Percentiles rank a stretch among this genome's conserved stretches.
Conservation (phyloP, 2,797 vertebrate species). For the Alectoris magna region DNA sequence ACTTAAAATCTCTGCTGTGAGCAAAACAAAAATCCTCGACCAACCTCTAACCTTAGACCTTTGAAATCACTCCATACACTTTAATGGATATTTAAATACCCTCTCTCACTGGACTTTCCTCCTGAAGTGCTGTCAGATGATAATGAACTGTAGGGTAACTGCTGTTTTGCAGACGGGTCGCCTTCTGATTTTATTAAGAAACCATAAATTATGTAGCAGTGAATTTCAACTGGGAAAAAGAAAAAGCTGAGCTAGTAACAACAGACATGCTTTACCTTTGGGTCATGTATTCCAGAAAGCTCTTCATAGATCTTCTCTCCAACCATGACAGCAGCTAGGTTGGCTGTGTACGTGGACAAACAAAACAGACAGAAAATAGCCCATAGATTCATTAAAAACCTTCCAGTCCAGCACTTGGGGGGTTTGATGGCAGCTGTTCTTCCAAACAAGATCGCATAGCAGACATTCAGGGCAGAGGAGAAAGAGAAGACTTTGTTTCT, state of each 20-base stretch:
- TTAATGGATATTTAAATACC: not conserved
- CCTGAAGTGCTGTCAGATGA: not conserved
- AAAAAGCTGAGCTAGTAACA: conserved; percentile 32
- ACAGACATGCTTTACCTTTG: conserved; percentile 87
- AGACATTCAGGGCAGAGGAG: conserved; percentile 96
- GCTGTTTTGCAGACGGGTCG: not conserved
- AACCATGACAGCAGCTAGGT: conserved; percentile 98
- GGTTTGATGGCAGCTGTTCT: conserved; percentile 96
- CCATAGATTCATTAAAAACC: conserved; percentile 99
- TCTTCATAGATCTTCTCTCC: conserved; percentile 98
- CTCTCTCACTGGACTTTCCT: not conserved
- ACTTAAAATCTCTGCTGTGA: not conserved
- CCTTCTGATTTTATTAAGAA: conserved; percentile 5
- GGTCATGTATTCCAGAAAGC: conserved; percentile 97
- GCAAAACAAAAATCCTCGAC: not conserved
- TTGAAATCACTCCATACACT: not conserved
- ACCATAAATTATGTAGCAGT: not conserved
- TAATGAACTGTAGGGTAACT: not conserved
- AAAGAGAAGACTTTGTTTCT: conserved; percentile 95
- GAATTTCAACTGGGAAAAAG: not conserved
- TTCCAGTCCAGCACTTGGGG: conserved; percentile 98
- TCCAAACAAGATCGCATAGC: conserved; percentile 96
- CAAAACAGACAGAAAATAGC: conserved; percentile 99
- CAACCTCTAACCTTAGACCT: not conserved
- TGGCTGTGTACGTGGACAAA: conserved; percentile 97